Evolutionary conservation across 2,888 invertebrate genomes (phyloP).

Genomic region (Sialis lutaria): DNA sequence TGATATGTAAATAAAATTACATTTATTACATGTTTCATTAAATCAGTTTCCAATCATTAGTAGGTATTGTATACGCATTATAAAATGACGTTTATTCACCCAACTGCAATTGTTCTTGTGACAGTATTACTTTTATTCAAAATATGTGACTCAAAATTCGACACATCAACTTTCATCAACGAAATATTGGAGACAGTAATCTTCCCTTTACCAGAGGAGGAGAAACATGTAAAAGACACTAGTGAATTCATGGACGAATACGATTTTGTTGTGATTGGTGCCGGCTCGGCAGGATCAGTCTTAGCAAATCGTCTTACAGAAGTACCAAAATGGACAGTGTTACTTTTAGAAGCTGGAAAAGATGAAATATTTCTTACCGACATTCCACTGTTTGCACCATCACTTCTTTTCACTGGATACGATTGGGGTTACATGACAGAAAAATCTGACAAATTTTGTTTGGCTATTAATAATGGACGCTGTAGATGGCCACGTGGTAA

Average conservation of each 20-base stretch:
- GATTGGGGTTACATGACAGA: slow-evolving; percentile 39
- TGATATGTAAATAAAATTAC: too few species aligned
- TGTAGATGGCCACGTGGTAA: slow-evolving; percentile 39
- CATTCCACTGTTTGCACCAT: slow-evolving; percentile 42
- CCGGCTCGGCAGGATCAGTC: slow-evolving; percentile 33
- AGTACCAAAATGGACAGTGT: slow-evolving; percentile 25
- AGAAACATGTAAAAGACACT: too few species aligned
- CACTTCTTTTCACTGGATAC: slow-evolving; percentile 40
- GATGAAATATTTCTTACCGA: slow-evolving; percentile 46
- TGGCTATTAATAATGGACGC: slow-evolving; percentile 16
- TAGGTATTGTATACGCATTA: too few species aligned
- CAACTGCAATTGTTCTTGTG: too few species aligned
- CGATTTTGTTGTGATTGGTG: slow-evolving; percentile 24
- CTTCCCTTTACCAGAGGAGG: too few species aligned
- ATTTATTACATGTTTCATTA: too few species aligned
- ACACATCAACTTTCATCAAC: too few species aligned
- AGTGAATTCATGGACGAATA: slow-evolving; percentile 9
- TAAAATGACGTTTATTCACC: too few species aligned
- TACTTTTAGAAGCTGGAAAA: slow-evolving; percentile 33
- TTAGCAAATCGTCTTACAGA: slow-evolving; percentile 30
- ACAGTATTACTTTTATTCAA: too few species aligned
- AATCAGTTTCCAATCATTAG: too few species aligned
- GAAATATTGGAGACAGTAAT: too few species aligned
- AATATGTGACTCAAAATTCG: too few species aligned
- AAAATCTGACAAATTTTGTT: slow-evolving; percentile 24